Base-by-base conservation (phyloP, 1,140 invertebrate species). In the Conus betulinus region DNA sequence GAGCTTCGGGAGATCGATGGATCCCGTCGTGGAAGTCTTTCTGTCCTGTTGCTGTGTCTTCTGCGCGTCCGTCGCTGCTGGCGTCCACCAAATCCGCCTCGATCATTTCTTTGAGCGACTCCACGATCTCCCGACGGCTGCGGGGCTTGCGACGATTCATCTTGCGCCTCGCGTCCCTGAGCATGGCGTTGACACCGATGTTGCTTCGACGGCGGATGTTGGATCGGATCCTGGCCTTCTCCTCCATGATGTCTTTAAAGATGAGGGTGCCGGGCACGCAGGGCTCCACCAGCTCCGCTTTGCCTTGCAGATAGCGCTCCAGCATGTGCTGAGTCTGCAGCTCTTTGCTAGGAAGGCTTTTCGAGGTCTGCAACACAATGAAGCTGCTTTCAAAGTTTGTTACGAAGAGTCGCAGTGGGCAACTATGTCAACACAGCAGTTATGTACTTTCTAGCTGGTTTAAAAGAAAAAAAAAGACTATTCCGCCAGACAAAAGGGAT, bases 221-320 rank as follows among this genome's bases (percentile, higher is more conserved):
- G 53, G 91, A 91, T 23, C 94, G 85, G 15, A 91, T 87, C 84
- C 91, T 90, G 0, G 93, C 92, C 78, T 92, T 93, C 85, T 94
- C 93, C 74, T 92, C 88, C 94, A 94, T 94, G 23, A 94, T 87
- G 25, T 94, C 92, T 52, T 93, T 93, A 81, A 93, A 94, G 88
- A 93, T 94, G 23, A 93, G 90, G 17, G 90, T 89, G 0, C 93
- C 93, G 17, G 91, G 90, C 11, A 93, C 89, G 87, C 51, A 84
- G 3, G 92, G 91, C 57, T 92, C 89, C 5, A 92, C 87, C 57
- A 94, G 86, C 15, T 89, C 87, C 10, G 90, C 91, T 51, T 92
- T 91, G 0, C 93, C 93, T 20, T 91, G 90, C 86, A 89, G 88
- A 88, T 93, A 94, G 74, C 90, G 90, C 51, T 92, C 90, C n/a